Evolutionary conservation across 37 sponge, comb jelly and placozoan genomes (phyloP).

Genomic region (Halisarca cf. caerulea): DNA sequence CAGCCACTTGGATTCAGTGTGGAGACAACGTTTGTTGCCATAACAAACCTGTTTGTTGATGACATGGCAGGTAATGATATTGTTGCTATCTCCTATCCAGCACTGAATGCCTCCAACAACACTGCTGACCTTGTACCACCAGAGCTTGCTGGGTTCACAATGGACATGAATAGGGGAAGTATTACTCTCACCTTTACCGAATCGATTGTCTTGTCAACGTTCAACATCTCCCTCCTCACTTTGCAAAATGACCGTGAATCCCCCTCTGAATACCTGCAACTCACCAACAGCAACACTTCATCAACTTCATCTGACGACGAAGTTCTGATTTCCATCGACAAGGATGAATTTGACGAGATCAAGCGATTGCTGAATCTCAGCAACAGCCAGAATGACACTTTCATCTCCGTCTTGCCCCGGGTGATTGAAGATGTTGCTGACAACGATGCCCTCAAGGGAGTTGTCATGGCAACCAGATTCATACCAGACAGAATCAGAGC

Average conservation of each 20-base stretch:
- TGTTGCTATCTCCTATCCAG: slow-evolving; percentile 36
- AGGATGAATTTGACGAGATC: slow-evolving; percentile 66
- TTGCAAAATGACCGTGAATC: slow-evolving; percentile 39
- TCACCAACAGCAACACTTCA: slow-evolving; percentile 41
- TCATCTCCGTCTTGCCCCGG: slow-evolving; percentile 54
- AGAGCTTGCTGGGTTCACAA: slow-evolving; percentile 41
- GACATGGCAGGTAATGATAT: slow-evolving; percentile 81
- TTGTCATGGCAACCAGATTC: slow-evolving; percentile 42
- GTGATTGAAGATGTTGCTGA: slow-evolving; percentile 77
- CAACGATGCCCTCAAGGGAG: slow-evolving; percentile 74
- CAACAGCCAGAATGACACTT: slow-evolving; percentile 41
- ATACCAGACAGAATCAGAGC: slow-evolving; percentile 70
- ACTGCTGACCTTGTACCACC: slow-evolving; percentile 85
- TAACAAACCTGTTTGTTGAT: slow-evolving; percentile 40
- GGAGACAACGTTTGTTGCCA: slow-evolving; percentile 52
- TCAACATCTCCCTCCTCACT: slow-evolving; percentile 57
- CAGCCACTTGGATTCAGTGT: slow-evolving; percentile 75
- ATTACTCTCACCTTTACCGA: slow-evolving; percentile 79
- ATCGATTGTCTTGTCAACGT: slow-evolving; percentile 42
- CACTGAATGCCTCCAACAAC: slow-evolving; percentile 33
- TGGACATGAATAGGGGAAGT: slow-evolving; percentile 62
- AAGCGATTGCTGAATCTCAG: slow-evolving; percentile 64
- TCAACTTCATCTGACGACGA: slow-evolving; percentile 14
- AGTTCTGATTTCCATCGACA: slow-evolving; percentile 49
- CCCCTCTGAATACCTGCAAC: slow-evolving; percentile 42